These are phyloP conservation scores for Stenotaenia linearis DNA, from an alignment of 2,888 invertebrate genomes.

Conservation along the genomic window DNA sequence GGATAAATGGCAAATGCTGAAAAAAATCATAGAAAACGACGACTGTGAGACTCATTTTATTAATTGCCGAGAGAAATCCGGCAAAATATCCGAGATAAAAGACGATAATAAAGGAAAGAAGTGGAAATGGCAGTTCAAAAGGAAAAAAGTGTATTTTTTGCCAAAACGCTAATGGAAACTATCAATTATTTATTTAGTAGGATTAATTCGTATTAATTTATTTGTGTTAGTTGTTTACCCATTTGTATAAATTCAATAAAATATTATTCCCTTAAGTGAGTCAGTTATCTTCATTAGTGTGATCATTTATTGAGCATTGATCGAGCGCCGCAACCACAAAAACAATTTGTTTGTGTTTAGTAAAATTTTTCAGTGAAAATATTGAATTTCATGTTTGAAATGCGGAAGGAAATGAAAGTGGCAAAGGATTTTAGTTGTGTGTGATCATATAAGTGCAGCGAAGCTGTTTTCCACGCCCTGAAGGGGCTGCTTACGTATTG, in stretches of 20 bases:
- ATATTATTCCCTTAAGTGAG: neutral
- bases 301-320: neutral
- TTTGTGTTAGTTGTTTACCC: neutral
- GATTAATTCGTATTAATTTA: neutral
- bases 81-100: neutral
- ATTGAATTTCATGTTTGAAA: too few species aligned
- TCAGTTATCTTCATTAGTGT: neutral
- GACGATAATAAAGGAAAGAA: neutral
- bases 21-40: neutral
- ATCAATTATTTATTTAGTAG: neutral
- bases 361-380: too few species aligned
- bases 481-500: too few species aligned
- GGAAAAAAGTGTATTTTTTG: neutral
- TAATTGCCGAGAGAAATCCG: neutral
- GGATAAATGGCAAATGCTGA: neutral
- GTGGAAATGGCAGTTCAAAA: neutral
- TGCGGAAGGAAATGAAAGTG: too few species aligned
- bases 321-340: neutral
- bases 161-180: neutral
- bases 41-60: neutral
- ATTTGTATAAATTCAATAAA: neutral
- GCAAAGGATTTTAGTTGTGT: too few species aligned
- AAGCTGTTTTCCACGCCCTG: too few species aligned
- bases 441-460: too few species aligned
- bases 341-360: neutral